Evolutionary conservation across 2,113 vertebrate genomes (phyloP), one percentile per base, ranked within the genome.

Genomic region (Pardalotus punctatus): DNA sequence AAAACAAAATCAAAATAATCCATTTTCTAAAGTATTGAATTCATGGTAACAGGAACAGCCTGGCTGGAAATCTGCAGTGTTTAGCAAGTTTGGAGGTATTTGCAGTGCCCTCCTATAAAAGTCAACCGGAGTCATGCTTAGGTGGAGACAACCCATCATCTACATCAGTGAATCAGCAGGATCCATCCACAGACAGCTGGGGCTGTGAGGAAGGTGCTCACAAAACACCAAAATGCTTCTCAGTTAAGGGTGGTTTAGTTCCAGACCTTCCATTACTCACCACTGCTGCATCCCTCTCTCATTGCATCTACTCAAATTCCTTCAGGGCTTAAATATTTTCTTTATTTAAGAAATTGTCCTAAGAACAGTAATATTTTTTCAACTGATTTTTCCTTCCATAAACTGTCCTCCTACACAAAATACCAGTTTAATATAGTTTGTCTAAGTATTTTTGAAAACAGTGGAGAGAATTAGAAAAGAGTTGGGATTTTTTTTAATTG

Each of bases 11-110:
- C 43, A 70, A 51, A 80, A 74, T 0, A 58, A 53, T 21, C 12
- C 0, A 0, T 35, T 78, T 65, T 60, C 35, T 5, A 0, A 9
- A 60, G 43, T 11, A 64, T 0, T 74, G 79, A 60, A 71, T 27
- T 86, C 2, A 23, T 13, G 31, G 54, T n/a, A 88, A 47, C 6
- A 70, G 62, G 50, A 86, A 57, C 28, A 72, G 48, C 18, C 50
- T 12, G 54, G n/a, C 43, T 69, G 77, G 58, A 72, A 88, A 62
- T 19, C 20, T 83, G 82, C 71, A 66, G 31, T 6, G 33, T 81
- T 77, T 20, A 88, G 66, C 60, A 81, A 72, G 78, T 72, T 69
- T 56, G 35, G 65, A 73, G 62, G 47, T 31, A 76, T 53, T 54
- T 82, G 42, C 50, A 19, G 21, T 61, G 70, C 28, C 50, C 62